Percentiles rank a stretch among this genome's conserved stretches.
Evolutionary conservation across 2,113 vertebrate genomes (phyloP).

Genomic region (Ciconia stormi): DNA sequence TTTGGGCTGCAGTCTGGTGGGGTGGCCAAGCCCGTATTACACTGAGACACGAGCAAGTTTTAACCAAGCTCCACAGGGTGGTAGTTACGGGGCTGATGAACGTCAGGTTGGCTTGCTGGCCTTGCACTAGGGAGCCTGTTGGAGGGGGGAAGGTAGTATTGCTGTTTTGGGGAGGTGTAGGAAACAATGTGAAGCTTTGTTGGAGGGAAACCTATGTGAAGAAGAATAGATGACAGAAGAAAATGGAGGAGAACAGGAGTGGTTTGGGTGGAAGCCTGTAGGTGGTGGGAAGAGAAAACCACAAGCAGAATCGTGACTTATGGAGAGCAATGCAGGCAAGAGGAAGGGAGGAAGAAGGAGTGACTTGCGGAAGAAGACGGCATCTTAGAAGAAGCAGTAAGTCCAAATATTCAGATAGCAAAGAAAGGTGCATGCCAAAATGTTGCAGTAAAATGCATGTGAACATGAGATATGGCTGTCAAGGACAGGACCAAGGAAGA

Average conservation of each 20-base stretch:
- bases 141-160: background rate
- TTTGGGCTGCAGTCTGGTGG: background rate
- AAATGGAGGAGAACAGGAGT: background rate
- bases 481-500: background rate
- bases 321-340: background rate
- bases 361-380: background rate
- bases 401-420: background rate
- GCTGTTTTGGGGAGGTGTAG: background rate
- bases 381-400: background rate
- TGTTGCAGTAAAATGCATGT: background rate
- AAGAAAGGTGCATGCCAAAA: background rate
- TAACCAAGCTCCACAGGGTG: rapidly evolving
- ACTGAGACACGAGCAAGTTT: background rate
- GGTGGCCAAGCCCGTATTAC: rapidly evolving
- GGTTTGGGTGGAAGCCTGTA: background rate
- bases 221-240: background rate
- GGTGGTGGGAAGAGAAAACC: background rate
- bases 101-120: background rate
- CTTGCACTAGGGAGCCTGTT: background rate
- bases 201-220: background rate
- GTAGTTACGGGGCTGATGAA: background rate
- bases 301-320: background rate
- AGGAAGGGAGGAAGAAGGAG: background rate
- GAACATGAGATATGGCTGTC: background rate
- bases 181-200: background rate